Evolutionary conservation across 2,888 invertebrate species (phyloP), one percentile per base, ranked within the genome.

Genomic region (Ennomos erosarius): DNA sequence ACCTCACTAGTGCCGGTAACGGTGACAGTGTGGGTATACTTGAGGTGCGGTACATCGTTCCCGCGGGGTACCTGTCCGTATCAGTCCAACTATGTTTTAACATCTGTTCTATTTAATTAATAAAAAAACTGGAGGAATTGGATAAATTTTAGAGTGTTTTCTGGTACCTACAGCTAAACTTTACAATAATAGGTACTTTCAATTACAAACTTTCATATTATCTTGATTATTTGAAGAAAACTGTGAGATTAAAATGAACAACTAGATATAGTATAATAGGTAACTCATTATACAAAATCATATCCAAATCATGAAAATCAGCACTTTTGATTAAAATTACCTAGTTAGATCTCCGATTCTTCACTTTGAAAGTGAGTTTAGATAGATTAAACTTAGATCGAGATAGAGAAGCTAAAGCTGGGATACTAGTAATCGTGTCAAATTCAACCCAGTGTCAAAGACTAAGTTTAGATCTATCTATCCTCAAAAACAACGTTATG

Each of bases 1-100:
- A 96, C 96, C 96, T 96, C 94, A 94, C 94, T 88, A 94, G 88
- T 82, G 94, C 93, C 88, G 95, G 94, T 85, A 94, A 93, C 90
- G 95, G 94, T 80, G 95, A 94, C 93, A 97, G 94, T 93, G 97
- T 96, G 87, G 97, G 97, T 94, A 97, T 97, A 93, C 97, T 97
- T 90, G 97, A 97, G 82, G 97, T 96, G 94, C 97, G 95, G 94
- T 96, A 96, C 94, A 97, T 96, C 93, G 95, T 95, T 89, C 96
- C 94, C 84, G 92, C 93, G 84, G 92, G 87, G 86, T 92, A 93
- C 92, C 92, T 93, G 88, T 82, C 84, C 85, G 74, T 84, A 81
- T 78, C 74, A 83, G 73, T 79, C 61, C 65, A 76, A 82, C 77
- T 75, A 76, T 66, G 63, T 79, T 84, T 77, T 75, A 69, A 74